Conservation (phyloP, 2,888 invertebrate genomes). For the Mechanitis messenoides region DNA sequence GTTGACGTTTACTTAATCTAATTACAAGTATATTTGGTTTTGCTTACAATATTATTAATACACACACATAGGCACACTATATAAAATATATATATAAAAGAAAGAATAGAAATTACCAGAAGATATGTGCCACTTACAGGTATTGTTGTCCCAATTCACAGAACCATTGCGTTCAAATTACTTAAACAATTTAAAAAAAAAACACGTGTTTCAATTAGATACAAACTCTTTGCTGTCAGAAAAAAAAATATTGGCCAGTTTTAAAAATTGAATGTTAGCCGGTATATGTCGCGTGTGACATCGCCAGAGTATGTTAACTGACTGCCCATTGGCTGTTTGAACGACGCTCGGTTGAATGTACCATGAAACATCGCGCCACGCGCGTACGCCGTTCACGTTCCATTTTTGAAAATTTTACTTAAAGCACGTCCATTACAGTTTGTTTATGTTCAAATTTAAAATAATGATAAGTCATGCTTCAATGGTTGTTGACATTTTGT, state of each 20-base stretch:
- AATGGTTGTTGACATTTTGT: slow-evolving; percentile 3
- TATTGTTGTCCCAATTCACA: slow-evolving; percentile 14
- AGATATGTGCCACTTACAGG: slow-evolving; percentile 9
- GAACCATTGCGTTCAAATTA: not conserved
- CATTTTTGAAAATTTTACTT: slow-evolving; percentile 21
- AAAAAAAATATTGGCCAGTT: not conserved
- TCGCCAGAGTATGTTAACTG: slow-evolving; percentile 28
- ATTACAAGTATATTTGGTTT: slow-evolving; percentile 9
- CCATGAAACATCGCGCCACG: slow-evolving; percentile 51
- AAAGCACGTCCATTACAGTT: slow-evolving; percentile 32
- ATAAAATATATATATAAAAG: no score
- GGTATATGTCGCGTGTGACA: slow-evolving; percentile 28
- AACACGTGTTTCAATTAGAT: not conserved
- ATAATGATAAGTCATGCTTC: not conserved
- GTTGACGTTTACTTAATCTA: slow-evolving; percentile 16
- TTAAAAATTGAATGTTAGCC: slow-evolving; percentile 23
- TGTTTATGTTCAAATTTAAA: not conserved
- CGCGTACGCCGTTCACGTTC: slow-evolving; percentile 50
- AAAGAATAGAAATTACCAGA: slow-evolving; percentile 1
- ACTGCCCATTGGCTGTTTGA: slow-evolving; percentile 26
- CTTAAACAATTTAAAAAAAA: not conserved
- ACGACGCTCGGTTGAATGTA: slow-evolving; percentile 23
- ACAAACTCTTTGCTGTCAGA: no score
- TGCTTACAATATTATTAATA: not conserved
- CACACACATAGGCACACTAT: no score